Evolutionary conservation across 2,888 invertebrate species (phyloP), one percentile per base, ranked within the genome.

Genomic region (Acrocera orbiculus): DNA sequence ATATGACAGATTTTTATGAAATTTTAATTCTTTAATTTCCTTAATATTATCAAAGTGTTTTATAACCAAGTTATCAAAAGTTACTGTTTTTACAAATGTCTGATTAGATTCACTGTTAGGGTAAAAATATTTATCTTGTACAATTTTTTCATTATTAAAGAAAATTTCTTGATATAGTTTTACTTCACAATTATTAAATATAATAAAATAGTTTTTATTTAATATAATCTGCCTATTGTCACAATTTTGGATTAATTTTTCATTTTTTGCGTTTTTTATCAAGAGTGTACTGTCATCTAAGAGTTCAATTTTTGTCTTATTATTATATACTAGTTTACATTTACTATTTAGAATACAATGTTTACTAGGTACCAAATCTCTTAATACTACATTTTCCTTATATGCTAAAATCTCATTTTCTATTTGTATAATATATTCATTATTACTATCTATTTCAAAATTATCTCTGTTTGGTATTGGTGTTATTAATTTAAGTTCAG

Each of bases 141-240:
- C 10, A 5, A 8, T 13, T 4, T 5, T 27, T 14, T 27, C 5
- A 14, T 27, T 8, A 27, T 27, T 27, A 27, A 16, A 32, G 19
- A 35, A 36, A 6, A 26, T 22, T 14, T 39, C 30, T 30, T 39
- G 19, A 16, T 25, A 30, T 13, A 36, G 5, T 39, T 39, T 34
- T 16, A 39, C 32, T 36, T 33, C 5, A 27, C 33, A 39, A 23
- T 39, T 39, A 26, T 39, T 30, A 36, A 33, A 39, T 19, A 26
- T 22, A 15, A 36, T 20, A 22, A 36, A 23, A 26, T 23, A 26
- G 25, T 39, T 36, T 36, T 36, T 36, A 14, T 39, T 36, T 27
- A 39, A 32, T 14, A 16, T 33, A 11, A 38, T 32, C 13, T 36
- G 32, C 22, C 35, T 29, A 5, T 24, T 28, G 25, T 35, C 38